Evolutionary conservation across 2,888 invertebrate species (phyloP).

Genomic region (Opisthograptis luteolata): DNA sequence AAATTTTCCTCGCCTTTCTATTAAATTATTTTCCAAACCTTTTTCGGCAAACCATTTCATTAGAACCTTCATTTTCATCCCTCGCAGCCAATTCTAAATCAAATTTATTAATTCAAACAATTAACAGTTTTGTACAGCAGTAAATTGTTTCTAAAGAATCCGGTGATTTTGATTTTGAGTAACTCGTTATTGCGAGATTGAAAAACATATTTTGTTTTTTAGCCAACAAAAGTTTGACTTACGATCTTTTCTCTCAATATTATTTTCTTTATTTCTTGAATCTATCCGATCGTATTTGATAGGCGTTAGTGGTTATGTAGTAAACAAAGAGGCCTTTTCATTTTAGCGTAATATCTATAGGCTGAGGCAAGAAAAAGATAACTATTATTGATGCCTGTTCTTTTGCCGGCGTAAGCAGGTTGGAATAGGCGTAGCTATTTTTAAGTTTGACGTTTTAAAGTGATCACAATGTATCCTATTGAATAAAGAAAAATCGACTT

Average conservation of each 20-base stretch:
- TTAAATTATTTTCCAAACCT: slow-evolving; percentile 48
- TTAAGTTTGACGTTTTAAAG: no score
- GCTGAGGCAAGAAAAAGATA: no score
- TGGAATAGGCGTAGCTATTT: no score
- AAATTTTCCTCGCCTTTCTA: slow-evolving; percentile 41
- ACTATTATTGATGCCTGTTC: no score
- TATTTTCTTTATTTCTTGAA: no score
- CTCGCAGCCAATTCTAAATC: slow-evolving; percentile 55
- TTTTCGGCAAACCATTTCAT: slow-evolving; percentile 54
- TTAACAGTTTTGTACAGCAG: slow-evolving; percentile 56
- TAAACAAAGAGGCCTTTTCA: no score
- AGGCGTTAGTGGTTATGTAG: no score
- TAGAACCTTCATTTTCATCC: slow-evolving; percentile 55
- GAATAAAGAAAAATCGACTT: no score
- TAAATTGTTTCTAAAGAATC: slow-evolving; percentile 45
- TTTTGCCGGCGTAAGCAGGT: no score
- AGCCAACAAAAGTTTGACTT: neutral
- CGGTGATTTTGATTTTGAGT: slow-evolving; percentile 35
- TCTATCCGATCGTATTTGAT: no score
- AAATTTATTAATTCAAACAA: slow-evolving; percentile 69
- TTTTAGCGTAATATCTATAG: no score
- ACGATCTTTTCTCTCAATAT: neutral
- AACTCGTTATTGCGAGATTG: slow-evolving; percentile 23
- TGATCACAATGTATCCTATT: no score
- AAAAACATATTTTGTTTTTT: slow-evolving; percentile 7